These are phyloP conservation scores for Campaea margaritaria DNA, from an alignment of 2,888 invertebrate genomes.

Conservation along the genomic window DNA sequence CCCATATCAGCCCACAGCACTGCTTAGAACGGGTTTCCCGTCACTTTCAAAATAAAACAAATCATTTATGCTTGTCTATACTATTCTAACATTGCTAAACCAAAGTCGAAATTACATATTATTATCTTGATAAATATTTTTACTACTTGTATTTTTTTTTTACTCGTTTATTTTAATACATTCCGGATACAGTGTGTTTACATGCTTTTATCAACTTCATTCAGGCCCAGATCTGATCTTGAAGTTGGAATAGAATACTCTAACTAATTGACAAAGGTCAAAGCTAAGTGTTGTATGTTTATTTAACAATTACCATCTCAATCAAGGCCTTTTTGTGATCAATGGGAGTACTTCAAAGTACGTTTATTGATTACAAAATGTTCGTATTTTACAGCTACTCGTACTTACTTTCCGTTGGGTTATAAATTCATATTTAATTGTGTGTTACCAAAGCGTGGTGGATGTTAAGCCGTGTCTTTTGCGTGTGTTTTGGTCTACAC, in stretches of 20 bases:
- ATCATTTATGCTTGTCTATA: no score
- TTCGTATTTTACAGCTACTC: neutral
- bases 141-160: no score
- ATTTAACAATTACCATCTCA: conserved; percentile 66
- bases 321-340: conserved; percentile 60
- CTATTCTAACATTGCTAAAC: no score
- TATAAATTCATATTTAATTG: no score
- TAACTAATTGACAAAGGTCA: conserved; percentile 74
- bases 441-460: no score
- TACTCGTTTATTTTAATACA: neutral
- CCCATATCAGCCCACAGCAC: no score
- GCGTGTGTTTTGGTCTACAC: no score
- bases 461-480: no score
- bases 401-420: neutral
- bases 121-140: no score
- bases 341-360: conserved; percentile 42
- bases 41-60: no score
- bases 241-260: conserved; percentile 54
- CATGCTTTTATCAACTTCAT: conserved; percentile 19
- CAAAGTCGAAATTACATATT: no score
- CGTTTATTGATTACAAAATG: conserved; percentile 12
- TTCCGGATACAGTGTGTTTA: conserved; percentile 5
- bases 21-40: no score
- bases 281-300: conserved; percentile 66
- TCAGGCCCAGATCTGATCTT: conserved; percentile 44